A percentile compares a stretch with the other conserved stretches of the same genome.
Conservation (phyloP, 2,113 vertebrate species). For the Corapipo altera region DNA sequence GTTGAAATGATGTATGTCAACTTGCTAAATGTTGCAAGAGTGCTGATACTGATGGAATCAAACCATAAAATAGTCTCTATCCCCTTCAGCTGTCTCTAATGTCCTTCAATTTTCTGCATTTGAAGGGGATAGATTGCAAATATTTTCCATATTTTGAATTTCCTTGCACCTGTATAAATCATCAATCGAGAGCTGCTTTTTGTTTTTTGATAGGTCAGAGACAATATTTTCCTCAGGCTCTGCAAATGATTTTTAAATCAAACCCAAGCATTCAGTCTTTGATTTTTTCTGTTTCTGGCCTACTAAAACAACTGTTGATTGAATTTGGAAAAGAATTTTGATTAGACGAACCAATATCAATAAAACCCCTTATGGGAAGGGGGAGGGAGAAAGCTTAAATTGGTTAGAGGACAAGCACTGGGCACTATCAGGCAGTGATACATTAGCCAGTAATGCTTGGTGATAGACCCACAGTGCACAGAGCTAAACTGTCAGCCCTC, state of each 20-base stretch:
- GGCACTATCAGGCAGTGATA: background rate
- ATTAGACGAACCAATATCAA: background rate
- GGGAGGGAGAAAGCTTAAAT: background rate
- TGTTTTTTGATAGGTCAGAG: background rate
- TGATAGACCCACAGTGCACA: background rate
- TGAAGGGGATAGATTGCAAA: background rate
- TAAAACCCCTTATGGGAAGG: background rate
- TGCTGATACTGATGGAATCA: background rate
- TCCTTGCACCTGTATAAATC: background rate
- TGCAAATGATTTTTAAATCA: background rate
- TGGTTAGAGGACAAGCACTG: background rate
- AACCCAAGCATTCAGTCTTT: background rate
- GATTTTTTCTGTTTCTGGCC: constrained; percentile 4
- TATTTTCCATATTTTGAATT: background rate
- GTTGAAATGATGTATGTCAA: background rate
- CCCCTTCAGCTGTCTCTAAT: background rate
- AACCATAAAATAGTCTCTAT: background rate
- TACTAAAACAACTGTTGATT: background rate
- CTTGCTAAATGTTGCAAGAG: background rate
- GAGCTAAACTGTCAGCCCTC: background rate
- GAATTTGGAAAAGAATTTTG: background rate
- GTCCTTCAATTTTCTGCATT: background rate
- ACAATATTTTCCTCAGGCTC: background rate
- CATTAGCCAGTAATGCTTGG: background rate
- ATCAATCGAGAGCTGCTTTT: background rate